phyloP scores from a whole-genome alignment of 2,888 invertebrate species.

The Conomelus anceps region DNA sequence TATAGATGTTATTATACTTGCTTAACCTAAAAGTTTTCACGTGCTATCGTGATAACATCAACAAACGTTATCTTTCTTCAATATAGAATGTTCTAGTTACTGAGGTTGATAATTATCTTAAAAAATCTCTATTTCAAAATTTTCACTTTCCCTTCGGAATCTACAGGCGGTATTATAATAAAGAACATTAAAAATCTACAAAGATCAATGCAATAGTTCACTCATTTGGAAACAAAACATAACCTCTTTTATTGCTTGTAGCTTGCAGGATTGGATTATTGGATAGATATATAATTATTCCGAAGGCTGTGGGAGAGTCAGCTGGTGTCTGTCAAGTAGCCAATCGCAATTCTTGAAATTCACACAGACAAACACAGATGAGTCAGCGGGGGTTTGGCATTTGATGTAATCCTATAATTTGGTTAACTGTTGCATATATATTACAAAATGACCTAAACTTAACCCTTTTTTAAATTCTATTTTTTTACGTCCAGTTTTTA shows the following conservation, averaged over 20 bases:
- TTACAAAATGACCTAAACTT: no score
- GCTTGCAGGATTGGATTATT: no score
- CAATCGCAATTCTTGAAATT: background rate
- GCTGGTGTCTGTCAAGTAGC: background rate
- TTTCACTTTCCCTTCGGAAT: background rate
- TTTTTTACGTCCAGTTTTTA: no score
- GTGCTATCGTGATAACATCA: background rate
- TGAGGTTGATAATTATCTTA: no score
- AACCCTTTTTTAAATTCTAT: background rate
- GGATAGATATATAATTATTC: no score
- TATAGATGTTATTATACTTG: background rate
- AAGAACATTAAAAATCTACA: background rate
- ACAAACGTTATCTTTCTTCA: no score
- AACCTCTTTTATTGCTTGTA: background rate
- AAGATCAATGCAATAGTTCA: background rate
- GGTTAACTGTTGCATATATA: no score
- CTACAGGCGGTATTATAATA: background rate
- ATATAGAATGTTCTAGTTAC: no score
- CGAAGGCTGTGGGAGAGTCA: no score
- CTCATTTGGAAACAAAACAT: background rate
- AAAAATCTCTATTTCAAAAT: no score
- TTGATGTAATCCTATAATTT: background rate
- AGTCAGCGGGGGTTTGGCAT: background rate
- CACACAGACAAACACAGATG: background rate
- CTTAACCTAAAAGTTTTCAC: background rate